These are phyloP conservation scores for Pseudomyrmex gracilis DNA, from an alignment of 1,140 invertebrate genomes.

Conservation along the genomic window DNA sequence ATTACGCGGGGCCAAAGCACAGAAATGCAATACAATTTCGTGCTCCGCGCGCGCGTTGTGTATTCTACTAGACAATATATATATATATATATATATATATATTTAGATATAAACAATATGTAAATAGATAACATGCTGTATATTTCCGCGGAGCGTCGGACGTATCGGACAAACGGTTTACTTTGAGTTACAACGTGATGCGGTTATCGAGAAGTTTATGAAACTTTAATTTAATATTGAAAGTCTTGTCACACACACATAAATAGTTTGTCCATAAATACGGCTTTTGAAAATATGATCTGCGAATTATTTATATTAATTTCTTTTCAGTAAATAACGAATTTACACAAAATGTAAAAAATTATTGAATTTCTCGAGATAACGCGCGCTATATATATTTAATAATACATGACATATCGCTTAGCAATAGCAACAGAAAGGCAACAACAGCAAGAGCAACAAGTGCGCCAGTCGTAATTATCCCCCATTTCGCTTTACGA, in stretches of 20 bases:
- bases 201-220: slow-evolving; percentile 25
- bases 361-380: background rate
- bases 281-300: too few species aligned
- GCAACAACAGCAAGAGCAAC: slow-evolving; percentile 73
- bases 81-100: too few species aligned
- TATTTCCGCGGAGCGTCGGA: slow-evolving; percentile 3
- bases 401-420: slow-evolving; percentile 45
- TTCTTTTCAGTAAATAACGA: background rate
- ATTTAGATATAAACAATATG: slow-evolving; percentile 44
- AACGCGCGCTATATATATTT: background rate
- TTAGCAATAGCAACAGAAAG: slow-evolving; percentile 56
- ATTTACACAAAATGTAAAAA: background rate
- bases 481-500: slow-evolving; percentile 65
- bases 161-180: slow-evolving; percentile 26
- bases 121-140: slow-evolving; percentile 40
- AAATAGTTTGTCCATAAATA: too few species aligned
- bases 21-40: slow-evolving; percentile 41
- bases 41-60: slow-evolving; percentile 31
- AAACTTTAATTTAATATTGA: slow-evolving; percentile 35
- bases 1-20: slow-evolving; percentile 48
- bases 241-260: slow-evolving; percentile 1
- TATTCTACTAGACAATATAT: slow-evolving; percentile 45
- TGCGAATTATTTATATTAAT: background rate
- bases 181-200: background rate
- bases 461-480: slow-evolving; percentile 73